Base-by-base conservation (phyloP, 2,888 invertebrate species). In the Drosophila suboccidentalis region DNA sequence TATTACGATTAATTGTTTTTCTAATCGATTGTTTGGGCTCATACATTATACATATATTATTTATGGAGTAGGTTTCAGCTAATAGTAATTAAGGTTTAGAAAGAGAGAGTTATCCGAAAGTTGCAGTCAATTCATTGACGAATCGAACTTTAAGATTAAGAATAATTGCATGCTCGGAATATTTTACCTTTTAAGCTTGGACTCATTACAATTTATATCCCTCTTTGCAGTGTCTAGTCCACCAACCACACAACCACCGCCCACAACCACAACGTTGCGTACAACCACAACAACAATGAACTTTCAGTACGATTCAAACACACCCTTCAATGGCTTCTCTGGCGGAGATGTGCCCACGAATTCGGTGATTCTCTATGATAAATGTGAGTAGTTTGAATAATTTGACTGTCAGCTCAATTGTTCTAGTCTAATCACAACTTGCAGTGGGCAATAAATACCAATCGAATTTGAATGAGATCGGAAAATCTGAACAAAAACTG, bases 191-290 rank as follows among this genome's bases (percentile, higher is more conserved):
- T 39, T 3, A 26, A 22, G 13, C n/a, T 19, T n/a, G 19, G 10
- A 43, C 43, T 43, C 13, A 34, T 55, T 13, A n/a, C 19, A 11
- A 19, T 15, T 44, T 3, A 6, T 29, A 9, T 43, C 11, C 19
- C 3, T 8, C 41, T 26, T 92, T 93, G 65, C 93, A 97, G 97
- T 95, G 88, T 96, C 97, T 38, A 95, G 95, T 79, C 96, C 97
- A 60, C 97, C 97, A 54, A 96, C 96, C 65, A 97, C 97, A 57
- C 95, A 96, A 78, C 95, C 96, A 65, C 96, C 96, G 50, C 95
- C 95, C 71, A 96, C 96, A 66, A 95, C 95, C 62, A 93, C 94
- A 61, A 92, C 92, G 38, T 39, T 77, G 51, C 95, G 95, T 70
- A 96, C 96, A 54, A 95, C 95, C 55, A 93, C 94, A 60, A 91